These are phyloP conservation scores for Tiliacea aurago DNA, from an alignment of 2,888 invertebrate species.

Conservation along the genomic window DNA sequence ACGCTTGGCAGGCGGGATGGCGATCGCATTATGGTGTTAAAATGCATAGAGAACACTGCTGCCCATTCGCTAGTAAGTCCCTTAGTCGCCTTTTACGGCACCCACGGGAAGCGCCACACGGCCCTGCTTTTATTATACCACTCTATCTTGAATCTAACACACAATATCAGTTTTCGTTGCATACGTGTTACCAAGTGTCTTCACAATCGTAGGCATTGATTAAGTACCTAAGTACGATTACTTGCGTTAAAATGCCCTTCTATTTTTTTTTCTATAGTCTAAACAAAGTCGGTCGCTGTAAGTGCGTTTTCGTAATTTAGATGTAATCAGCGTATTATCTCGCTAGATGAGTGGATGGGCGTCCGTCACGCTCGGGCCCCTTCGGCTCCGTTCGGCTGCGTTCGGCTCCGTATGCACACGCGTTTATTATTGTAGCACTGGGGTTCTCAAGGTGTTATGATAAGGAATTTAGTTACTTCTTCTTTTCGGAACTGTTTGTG, in stretches of 20 bases:
- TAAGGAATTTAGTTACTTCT: not conserved
- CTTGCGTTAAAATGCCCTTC: conserved; percentile 3
- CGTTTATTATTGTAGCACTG: conserved; percentile 59
- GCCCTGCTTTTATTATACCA: too few species aligned
- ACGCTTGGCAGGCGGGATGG: too few species aligned
- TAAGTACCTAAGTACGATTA: not conserved
- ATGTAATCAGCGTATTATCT: conserved; percentile 74
- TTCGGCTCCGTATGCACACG: conserved; percentile 63
- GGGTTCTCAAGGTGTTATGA: conserved; percentile 36
- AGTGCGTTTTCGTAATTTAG: conserved; percentile 71
- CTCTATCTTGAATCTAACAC: too few species aligned
- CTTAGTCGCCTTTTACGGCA: too few species aligned
- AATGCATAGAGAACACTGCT: too few species aligned
- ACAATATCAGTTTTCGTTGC: too few species aligned
- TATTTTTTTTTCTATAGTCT: conserved; percentile 22
- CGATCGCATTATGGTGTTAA: too few species aligned
- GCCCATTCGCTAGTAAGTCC: too few species aligned
- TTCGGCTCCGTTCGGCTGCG: conserved; percentile 49
- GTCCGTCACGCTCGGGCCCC: conserved; percentile 70
- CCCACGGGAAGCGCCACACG: too few species aligned
- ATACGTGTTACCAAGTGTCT: too few species aligned
- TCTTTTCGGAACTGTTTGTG: not conserved
- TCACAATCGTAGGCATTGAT: not conserved
- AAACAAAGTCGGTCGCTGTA: conserved; percentile 41
- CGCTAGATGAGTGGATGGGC: conserved; percentile 65